Evolutionary conservation across 2,797 vertebrate genomes (phyloP).

Genomic region (Gephyroberyx darwinii): DNA sequence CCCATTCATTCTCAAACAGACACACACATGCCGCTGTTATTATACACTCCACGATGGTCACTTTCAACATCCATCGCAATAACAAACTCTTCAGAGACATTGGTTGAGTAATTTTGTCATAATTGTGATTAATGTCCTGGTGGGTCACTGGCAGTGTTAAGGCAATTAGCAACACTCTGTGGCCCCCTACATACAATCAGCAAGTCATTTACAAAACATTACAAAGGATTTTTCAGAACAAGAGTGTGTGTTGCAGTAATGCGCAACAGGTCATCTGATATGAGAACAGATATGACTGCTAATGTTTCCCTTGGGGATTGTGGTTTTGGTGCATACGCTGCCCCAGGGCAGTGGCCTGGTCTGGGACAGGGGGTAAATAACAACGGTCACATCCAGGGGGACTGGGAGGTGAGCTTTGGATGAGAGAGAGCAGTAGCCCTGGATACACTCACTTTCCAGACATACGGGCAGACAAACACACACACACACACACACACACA

Average conservation of each 20-base stretch:
- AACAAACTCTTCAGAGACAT: constrained; percentile 57
- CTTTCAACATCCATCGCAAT: constrained; percentile 60
- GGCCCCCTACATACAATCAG: constrained; percentile 71
- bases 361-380: constrained; percentile 57
- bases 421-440: constrained; percentile 64
- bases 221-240: constrained; percentile 46
- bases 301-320: constrained; percentile 77
- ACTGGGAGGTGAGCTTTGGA: constrained; percentile 41
- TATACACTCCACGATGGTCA: constrained; percentile 64
- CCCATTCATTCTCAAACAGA: constrained; percentile 70
- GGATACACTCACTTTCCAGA: constrained; percentile 27
- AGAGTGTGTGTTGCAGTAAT: constrained; percentile 62
- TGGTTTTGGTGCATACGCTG: constrained; percentile 63
- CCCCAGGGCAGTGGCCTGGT: constrained; percentile 71
- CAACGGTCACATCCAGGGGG: constrained; percentile 42
- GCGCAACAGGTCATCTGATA: constrained; percentile 76
- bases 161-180: constrained; percentile 69
- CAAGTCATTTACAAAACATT: constrained; percentile 78
- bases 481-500: constrained; percentile 10
- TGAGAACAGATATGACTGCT: constrained; percentile 69
- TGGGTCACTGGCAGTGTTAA: constrained; percentile 73
- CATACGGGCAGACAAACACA: constrained; percentile 10
- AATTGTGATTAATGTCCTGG: constrained; percentile 79
- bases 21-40: constrained; percentile 70
- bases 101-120: constrained; percentile 75